Evolutionary conservation across 2,797 vertebrate genomes (phyloP).

Genomic region (Lophotriccus pileatus): DNA sequence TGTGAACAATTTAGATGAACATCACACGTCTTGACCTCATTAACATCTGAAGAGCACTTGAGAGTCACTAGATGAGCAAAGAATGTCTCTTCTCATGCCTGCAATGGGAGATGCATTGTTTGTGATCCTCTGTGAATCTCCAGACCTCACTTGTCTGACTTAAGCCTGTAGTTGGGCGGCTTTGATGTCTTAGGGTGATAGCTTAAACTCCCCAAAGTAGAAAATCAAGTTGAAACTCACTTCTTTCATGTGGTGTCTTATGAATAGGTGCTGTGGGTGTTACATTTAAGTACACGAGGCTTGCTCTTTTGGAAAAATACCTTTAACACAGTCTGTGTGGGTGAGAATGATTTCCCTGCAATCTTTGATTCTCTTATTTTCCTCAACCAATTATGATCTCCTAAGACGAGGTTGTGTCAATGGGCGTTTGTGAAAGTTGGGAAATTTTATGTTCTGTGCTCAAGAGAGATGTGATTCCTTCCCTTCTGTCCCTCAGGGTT

Average conservation of each 20-base stretch:
- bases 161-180: background rate
- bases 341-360: background rate
- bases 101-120: background rate
- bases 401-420: background rate
- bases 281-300: background rate
- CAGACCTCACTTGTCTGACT: background rate
- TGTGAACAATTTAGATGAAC: background rate
- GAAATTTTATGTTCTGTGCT: background rate
- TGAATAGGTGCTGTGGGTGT: constrained; percentile 1
- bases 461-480: background rate
- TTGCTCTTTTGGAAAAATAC: constrained; percentile 22
- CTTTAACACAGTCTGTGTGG: constrained; percentile 27
- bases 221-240: constrained; percentile 55
- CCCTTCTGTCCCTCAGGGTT: background rate
- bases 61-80: background rate
- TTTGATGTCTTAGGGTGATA: constrained; percentile 44
- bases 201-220: background rate
- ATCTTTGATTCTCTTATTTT: constrained; percentile 3
- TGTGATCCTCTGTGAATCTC: constrained; percentile 1
- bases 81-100: background rate
- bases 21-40: background rate
- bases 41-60: background rate
- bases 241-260: constrained; percentile 51
- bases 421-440: background rate
- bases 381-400: background rate